Evolutionary conservation across 2,888 invertebrate genomes (phyloP), one percentile per base, ranked within the genome.

Genomic region (Portevinia maculata): DNA sequence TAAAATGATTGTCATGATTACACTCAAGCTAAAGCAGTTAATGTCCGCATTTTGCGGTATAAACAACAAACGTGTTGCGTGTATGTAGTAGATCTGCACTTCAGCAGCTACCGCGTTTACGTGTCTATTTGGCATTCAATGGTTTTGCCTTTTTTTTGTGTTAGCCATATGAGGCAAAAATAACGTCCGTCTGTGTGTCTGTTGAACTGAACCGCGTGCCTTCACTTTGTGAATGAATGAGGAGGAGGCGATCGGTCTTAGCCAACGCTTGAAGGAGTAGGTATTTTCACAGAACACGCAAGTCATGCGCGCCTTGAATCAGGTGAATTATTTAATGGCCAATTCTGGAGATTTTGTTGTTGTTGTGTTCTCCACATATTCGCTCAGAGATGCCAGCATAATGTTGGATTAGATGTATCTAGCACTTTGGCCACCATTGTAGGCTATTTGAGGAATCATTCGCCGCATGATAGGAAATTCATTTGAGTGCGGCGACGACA

Each of bases 261-360:
- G 55, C 53, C 28, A 64, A 53, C 37, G 55, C 46, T 69, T 57
- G 62, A 69, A 74, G 76, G 64, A 76, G 81, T 2, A 24, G 24
- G 24, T 76, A 81, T 70, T 81, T 70, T 65, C 57, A 70, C 70
- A 76, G 65, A 70, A 81, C 81, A 81, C 81, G 81, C 81, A 78
- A 83, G 83, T 83, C 83, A 78, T 76, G 83, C 78, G 83, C 78
- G 78, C 78, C 76, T 78, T 78, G 78, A 67, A 67, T 78, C 83
- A 83, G 83, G 83, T 83, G 83, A 83, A 83, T 83, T 83, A 83
- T 83, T 78, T 83, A 83, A 83, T 83, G 67, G 83, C 73, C 83
- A 67, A 83, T 71, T 83, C 78, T 78, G 59, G 64, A 64, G 64
- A 52, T 37, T 52, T 70, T 28, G 28, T 41, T 34, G 19, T 8